Evolutionary conservation across 2,888 invertebrate species (phyloP).

Genomic region (Xestia xanthographa): DNA sequence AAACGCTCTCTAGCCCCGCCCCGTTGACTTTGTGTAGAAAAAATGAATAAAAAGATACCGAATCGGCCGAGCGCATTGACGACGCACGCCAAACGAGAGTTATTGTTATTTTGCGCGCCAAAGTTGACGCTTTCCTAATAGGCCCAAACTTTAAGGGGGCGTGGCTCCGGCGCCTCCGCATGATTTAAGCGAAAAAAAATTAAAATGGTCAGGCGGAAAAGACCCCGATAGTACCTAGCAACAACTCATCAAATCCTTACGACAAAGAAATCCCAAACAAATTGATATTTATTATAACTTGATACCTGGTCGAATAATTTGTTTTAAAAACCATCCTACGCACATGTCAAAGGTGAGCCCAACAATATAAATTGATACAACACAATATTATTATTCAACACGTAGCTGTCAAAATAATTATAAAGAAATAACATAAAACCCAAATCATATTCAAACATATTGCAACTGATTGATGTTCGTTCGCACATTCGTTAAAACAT

Average conservation of each 20-base stretch:
- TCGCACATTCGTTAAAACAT: constrained; percentile 42
- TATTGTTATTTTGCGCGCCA: too few species aligned
- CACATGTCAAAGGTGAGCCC: constrained; percentile 46
- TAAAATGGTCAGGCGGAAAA: too few species aligned
- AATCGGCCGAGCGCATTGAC: too few species aligned
- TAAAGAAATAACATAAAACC: constrained; percentile 28
- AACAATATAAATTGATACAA: constrained; percentile 35
- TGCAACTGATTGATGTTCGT: constrained; percentile 43
- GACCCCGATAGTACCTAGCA: too few species aligned
- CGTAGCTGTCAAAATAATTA: constrained; percentile 40
- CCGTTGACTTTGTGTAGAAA: too few species aligned
- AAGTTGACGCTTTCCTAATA: too few species aligned
- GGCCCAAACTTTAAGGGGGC: too few species aligned
- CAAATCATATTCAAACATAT: constrained; percentile 25
- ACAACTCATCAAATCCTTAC: neutral
- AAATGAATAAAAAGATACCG: too few species aligned
- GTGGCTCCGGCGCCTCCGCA: too few species aligned
- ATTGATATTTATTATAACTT: constrained; percentile 8
- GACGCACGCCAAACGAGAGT: too few species aligned
- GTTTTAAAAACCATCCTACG: constrained; percentile 12
- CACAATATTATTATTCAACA: constrained; percentile 49
- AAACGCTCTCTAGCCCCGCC: too few species aligned
- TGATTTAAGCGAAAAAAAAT: too few species aligned
- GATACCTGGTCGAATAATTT: neutral
- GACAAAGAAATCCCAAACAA: neutral